Conservation (phyloP, 2,888 invertebrate species). For the Heliothis peltigera region DNA sequence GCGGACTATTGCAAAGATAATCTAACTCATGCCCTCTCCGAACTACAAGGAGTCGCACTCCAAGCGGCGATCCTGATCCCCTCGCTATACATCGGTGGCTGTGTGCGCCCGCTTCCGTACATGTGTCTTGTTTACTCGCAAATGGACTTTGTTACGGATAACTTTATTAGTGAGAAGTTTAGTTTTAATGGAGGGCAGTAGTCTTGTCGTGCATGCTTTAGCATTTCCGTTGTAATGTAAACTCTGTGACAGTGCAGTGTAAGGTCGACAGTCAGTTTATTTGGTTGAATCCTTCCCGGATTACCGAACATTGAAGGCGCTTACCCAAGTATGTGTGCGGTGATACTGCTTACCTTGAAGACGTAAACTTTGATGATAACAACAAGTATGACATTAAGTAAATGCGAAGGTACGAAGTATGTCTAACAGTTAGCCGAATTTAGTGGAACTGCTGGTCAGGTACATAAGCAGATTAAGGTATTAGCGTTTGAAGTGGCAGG, state of each 20-base stretch:
- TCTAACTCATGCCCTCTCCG: constrained; percentile 39
- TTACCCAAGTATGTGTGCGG: constrained; percentile 53
- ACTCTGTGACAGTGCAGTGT: constrained; percentile 41
- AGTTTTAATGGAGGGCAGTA: constrained; percentile 74
- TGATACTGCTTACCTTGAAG: constrained; percentile 56
- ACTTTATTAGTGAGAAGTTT: constrained; percentile 73
- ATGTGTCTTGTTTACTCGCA: constrained; percentile 69
- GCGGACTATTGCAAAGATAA: constrained; percentile 47
- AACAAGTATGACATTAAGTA: constrained; percentile 54
- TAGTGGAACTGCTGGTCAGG: constrained; percentile 34
- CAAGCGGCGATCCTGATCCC: constrained; percentile 63
- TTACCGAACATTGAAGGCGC: constrained; percentile 57
- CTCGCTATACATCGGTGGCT: constrained; percentile 63
- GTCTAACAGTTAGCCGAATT: constrained; percentile 47
- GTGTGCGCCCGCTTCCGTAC: constrained; percentile 52
- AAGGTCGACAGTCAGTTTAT: constrained; percentile 50
- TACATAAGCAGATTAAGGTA: constrained; percentile 22
- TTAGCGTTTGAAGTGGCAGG: constrained; percentile 4
- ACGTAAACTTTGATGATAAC: constrained; percentile 48
- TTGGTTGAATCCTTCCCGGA: constrained; percentile 37
- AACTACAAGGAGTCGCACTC: constrained; percentile 42
- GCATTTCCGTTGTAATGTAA: constrained; percentile 38
- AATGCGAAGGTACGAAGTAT: constrained; percentile 46
- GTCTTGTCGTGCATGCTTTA: constrained; percentile 58
- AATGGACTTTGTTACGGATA: constrained; percentile 74